Evolutionary conservation across 2,113 vertebrate genomes (phyloP).

Genomic region (Rhodinocichla rosea): DNA sequence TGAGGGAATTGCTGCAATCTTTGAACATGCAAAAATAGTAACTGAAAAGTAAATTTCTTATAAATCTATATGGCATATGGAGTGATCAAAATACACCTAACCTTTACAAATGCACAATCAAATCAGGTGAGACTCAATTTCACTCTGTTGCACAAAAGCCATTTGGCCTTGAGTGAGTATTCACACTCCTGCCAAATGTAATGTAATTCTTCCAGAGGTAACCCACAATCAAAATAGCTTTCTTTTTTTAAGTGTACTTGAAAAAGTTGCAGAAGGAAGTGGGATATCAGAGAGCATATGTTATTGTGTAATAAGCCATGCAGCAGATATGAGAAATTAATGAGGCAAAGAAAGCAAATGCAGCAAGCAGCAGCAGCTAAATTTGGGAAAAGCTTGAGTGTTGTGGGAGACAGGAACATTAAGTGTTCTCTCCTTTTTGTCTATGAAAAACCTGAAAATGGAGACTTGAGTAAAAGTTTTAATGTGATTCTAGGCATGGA

Average conservation of each 20-base stretch:
- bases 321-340: constrained; percentile 20
- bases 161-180: neutral
- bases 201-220: neutral
- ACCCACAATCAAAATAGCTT: constrained; percentile 4
- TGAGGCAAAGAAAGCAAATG: constrained; percentile 23
- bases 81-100: neutral
- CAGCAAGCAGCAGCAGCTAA: neutral
- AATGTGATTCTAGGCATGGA: neutral
- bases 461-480: neutral
- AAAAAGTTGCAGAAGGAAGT: neutral
- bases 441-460: neutral
- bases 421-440: neutral
- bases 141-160: neutral
- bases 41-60: neutral
- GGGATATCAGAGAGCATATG: constrained; percentile 7
- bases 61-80: neutral
- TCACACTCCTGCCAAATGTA: neutral
- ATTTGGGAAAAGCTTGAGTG: neutral
- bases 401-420: neutral
- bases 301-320: constrained; percentile 18
- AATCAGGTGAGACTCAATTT: neutral
- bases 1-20: neutral
- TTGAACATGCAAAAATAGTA: neutral
- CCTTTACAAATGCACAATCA: neutral
- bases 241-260: neutral